Evolutionary conservation across 2,888 invertebrate species (phyloP).

Genomic region (Polydrusus tereticollis): DNA sequence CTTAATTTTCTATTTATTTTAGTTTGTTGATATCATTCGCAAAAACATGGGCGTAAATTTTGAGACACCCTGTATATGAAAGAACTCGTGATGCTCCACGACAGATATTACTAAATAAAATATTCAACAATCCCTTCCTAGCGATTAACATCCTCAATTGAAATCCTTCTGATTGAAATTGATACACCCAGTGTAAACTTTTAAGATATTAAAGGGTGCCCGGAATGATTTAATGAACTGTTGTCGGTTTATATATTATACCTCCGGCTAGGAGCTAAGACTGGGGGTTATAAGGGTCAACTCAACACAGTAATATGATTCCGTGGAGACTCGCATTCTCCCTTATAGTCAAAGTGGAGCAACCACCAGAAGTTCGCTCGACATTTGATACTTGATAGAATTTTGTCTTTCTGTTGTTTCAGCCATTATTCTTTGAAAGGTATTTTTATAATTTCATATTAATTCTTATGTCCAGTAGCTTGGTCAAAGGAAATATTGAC

Average conservation of each 20-base stretch:
- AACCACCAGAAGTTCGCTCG: constrained; percentile 29
- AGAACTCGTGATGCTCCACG: too few species aligned
- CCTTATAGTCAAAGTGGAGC: constrained; percentile 12
- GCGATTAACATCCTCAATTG: too few species aligned
- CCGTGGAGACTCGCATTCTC: constrained; percentile 21
- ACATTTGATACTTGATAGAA: constrained; percentile 21
- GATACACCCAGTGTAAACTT: constrained; percentile 20
- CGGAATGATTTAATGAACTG: constrained; percentile 18
- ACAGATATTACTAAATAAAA: too few species aligned
- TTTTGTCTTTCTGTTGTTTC: neutral
- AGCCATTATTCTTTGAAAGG: neutral
- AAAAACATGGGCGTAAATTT: too few species aligned
- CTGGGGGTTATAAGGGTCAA: constrained; percentile 25
- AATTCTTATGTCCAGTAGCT: too few species aligned
- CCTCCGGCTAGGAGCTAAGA: constrained; percentile 24
- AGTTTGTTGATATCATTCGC: too few species aligned
- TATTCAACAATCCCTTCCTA: too few species aligned
- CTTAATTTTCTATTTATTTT: too few species aligned
- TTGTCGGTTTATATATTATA: constrained; percentile 30
- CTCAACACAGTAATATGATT: constrained; percentile 25
- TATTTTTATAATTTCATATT: neutral
- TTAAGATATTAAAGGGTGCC: constrained; percentile 21
- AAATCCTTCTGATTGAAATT: constrained; percentile 1
- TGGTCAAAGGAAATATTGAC: too few species aligned
- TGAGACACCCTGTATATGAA: too few species aligned